Base-by-base conservation (phyloP, 2,797 vertebrate species). In the Borostomias antarcticus region DNA sequence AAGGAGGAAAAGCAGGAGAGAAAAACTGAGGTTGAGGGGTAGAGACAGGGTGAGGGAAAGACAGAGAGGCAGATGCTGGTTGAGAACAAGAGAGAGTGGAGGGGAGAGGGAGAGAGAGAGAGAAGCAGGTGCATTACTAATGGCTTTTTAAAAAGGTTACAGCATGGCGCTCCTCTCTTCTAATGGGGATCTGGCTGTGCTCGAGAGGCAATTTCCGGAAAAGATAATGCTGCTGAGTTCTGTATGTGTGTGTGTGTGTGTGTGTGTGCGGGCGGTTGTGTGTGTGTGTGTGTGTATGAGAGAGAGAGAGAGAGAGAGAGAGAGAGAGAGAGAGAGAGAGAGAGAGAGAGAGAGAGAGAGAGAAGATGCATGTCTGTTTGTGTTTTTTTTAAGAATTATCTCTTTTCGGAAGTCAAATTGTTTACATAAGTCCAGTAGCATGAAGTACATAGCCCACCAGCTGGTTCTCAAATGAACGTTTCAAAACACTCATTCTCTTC, bases 91-190 rank as follows among this genome's bases (percentile, higher is more conserved):
- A 7, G 28, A 51, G 17, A 59, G 21, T 23, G 19, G 13, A 19
- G 23, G 57, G 11, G 5, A 15, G 54, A 21, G 54, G 19, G 29
- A 43, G 33, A 54, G 51, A 56, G 33, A 25, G 45, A 48, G 71
- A 51, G 56, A 85, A 82, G 85, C 86, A 88, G 89, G 86, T 89
- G 89, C 84, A 88, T 88, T 87, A 83, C 89, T 91, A 92, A 92
- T 92, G 89, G 89, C 85, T 90, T 91, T 91, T 91, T 91, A 90
- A 91, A 91, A 92, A 92, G 88, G 90, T 91, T 92, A 92, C 86
- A 87, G 86, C 82, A 70, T 83, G 83, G 83, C 81, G 84, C 82
- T 88, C 84, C 82, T 89, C 82, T 86, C 89, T 89, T 88, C 88
- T 89, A 90, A 91, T 89, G 87, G 86, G 85, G 85, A 86, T 88